phyloP scores from a whole-genome alignment of 2,888 invertebrate species.

The Pheosia gnoma region DNA sequence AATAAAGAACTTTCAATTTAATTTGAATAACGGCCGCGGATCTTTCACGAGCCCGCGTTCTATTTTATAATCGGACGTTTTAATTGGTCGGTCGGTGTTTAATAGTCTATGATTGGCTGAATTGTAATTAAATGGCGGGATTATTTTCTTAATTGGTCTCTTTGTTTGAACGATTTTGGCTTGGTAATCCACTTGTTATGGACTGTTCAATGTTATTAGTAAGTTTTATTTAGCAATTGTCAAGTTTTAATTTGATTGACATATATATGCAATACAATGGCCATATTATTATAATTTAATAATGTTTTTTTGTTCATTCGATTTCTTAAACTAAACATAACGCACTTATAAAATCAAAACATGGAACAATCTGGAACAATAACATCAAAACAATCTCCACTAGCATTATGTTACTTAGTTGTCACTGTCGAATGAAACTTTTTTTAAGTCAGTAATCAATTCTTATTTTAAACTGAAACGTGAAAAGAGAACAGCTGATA shows the following conservation, averaged over 20 bases:
- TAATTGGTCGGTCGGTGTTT: slow-evolving; percentile 32
- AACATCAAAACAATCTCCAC: not conserved
- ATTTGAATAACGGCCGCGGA: slow-evolving; percentile 25
- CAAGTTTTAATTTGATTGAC: not conserved
- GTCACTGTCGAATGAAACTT: not conserved
- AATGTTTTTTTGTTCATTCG: no score
- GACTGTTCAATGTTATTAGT: not conserved
- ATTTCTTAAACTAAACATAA: no score
- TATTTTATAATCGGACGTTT: slow-evolving; percentile 26
- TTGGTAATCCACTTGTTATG: slow-evolving; percentile 8
- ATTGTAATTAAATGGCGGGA: slow-evolving; percentile 15
- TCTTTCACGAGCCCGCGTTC: slow-evolving; percentile 24
- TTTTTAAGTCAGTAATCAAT: not conserved
- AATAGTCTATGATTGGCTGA: slow-evolving; percentile 26
- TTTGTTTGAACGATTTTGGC: slow-evolving; percentile 14
- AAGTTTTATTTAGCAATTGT: not conserved
- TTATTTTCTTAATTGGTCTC: slow-evolving; percentile 14
- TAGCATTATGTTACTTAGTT: not conserved
- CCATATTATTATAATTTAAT: no score
- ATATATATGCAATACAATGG: not conserved
- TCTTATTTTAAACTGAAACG: not conserved
- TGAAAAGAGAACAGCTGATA: slow-evolving; percentile 8
- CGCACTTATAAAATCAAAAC: no score
- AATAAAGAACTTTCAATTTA: slow-evolving; percentile 21
- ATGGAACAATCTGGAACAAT: no score